These are phyloP conservation scores for Noctua janthina DNA, from an alignment of 2,888 invertebrate genomes.

Conservation along the genomic window DNA sequence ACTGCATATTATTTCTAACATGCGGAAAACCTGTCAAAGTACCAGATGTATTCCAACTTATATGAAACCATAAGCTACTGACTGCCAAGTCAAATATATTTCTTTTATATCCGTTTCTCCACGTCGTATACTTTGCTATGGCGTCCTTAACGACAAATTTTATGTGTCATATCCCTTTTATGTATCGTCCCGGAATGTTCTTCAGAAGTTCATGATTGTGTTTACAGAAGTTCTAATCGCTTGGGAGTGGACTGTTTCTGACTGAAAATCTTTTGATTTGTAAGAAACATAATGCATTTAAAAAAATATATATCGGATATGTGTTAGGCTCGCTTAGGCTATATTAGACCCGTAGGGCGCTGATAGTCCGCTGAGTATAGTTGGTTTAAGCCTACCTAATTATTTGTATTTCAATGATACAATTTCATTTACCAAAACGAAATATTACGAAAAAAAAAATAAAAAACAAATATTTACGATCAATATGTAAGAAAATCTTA, in stretches of 20 bases:
- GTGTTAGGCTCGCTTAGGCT: too few relatives aligned
- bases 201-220: constrained; percentile 42
- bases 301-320: too few relatives aligned
- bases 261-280: background rate
- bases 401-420: too few relatives aligned
- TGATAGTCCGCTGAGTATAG: too few relatives aligned
- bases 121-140: constrained; percentile 38
- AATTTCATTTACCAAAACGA: background rate
- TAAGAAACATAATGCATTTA: background rate
- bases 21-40: background rate
- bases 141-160: constrained; percentile 43
- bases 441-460: too few relatives aligned
- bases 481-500: background rate
- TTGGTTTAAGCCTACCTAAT: background rate
- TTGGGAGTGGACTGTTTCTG: constrained; percentile 3
- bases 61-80: constrained; percentile 14
- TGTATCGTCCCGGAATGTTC: constrained; percentile 23
- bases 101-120: constrained; percentile 40
- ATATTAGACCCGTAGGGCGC: too few relatives aligned
- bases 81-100: constrained; percentile 38
- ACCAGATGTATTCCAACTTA: constrained; percentile 9
- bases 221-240: constrained; percentile 30
- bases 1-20: constrained; percentile 16
- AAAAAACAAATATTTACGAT: background rate
- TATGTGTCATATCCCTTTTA: constrained; percentile 47